These are phyloP conservation scores for Rhingia campestris DNA, from an alignment of 2,888 invertebrate species.

Conservation along the genomic window DNA sequence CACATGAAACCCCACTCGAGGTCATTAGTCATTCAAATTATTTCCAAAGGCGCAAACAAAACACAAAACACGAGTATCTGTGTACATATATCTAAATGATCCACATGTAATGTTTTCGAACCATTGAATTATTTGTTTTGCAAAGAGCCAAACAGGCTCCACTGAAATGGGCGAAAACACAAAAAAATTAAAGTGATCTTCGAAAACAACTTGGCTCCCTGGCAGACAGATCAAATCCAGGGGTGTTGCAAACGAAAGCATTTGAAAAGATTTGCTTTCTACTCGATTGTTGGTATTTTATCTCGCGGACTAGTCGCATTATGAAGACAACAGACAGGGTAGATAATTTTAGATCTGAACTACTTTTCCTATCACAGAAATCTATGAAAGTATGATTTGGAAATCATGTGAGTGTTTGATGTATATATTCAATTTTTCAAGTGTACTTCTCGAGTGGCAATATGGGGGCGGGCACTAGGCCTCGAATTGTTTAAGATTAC, in stretches of 20 bases:
- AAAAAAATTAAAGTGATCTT: background rate
- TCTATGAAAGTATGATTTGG: too few species aligned
- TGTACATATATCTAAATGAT: background rate
- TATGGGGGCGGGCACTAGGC: too few species aligned
- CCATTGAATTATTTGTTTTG: background rate
- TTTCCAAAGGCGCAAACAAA: conserved; percentile 2
- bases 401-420: too few species aligned
- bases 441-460: too few species aligned
- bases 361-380: background rate
- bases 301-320: background rate
- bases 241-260: background rate
- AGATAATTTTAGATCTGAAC: conserved; percentile 16
- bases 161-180: background rate
- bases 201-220: background rate
- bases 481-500: too few species aligned
- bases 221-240: background rate
- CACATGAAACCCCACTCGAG: conserved; percentile 1
- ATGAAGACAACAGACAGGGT: background rate
- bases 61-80: background rate
- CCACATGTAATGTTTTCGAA: background rate
- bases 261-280: too few species aligned
- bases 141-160: background rate
- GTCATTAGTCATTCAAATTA: background rate
- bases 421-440: too few species aligned
- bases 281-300: too few species aligned